phyloP scores from a whole-genome alignment of 64 coral and sea anemone genomes.

The Stichodactyla helianthus region DNA sequence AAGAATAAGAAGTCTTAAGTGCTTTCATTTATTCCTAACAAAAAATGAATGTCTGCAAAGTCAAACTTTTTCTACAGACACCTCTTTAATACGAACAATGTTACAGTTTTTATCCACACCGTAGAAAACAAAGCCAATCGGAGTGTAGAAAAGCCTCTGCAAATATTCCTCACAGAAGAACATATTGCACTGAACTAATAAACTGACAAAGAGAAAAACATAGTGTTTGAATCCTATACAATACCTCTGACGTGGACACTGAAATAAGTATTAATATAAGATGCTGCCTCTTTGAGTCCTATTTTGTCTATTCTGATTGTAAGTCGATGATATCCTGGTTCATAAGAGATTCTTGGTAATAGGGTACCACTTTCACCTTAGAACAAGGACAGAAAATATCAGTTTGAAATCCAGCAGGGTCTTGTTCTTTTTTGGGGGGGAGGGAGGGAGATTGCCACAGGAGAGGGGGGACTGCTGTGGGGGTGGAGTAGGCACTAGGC shows the following conservation, averaged over 20 bases:
- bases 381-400: not conserved
- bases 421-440: too few species aligned
- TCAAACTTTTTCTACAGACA: too few species aligned
- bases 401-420: not conserved
- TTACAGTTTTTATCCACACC: too few species aligned
- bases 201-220: not conserved
- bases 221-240: not conserved
- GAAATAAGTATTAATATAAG: constrained; percentile 72
- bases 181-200: too few species aligned
- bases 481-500: too few species aligned
- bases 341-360: constrained; percentile 71
- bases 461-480: too few species aligned
- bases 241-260: constrained; percentile 80
- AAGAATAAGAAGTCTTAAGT: not conserved
- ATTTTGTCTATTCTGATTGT: constrained; percentile 74
- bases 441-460: too few species aligned
- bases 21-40: not conserved
- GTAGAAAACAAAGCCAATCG: too few species aligned
- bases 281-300: constrained; percentile 73
- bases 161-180: too few species aligned
- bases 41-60: too few species aligned
- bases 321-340: constrained; percentile 71
- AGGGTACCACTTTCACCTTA: constrained; percentile 61
- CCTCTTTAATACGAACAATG: too few species aligned
- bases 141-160: too few species aligned